Base-by-base conservation (phyloP, 64 coral and sea anemone genomes). In the Astreopora myriophthalma region DNA sequence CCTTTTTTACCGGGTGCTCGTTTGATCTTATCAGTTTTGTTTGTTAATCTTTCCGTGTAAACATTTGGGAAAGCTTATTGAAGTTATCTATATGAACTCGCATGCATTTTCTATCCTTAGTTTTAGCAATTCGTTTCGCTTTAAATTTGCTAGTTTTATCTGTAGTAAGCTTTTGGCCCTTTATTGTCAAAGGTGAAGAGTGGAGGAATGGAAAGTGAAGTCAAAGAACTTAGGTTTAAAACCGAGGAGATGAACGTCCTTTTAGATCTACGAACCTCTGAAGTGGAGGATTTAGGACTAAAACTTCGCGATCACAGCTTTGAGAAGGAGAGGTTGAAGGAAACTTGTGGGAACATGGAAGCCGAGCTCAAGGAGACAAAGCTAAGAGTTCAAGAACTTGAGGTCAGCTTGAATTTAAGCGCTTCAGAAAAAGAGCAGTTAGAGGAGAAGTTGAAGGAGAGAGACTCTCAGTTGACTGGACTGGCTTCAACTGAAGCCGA, bases 401-500 rank as follows among this genome's bases (percentile, higher is more conserved):
- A 96, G 40, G 95, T 89, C 31, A 61, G 75, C 31, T 83, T 96
- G 58, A 93, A 82, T 9, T 81, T 93, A 30, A 74, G 48, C 17
- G 71, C 25, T 4, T 87, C 86, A n/a, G 91, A 93, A 74, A 96
- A 94, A 20, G 79, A 82, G 17, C 87, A 91, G 4, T 76, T 96
- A 5, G 40, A 94, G 17, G 95, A 94, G 71, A 93, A 89, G 28
- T 84, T 96, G 39, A 71, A 74, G 31, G 92, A 93, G 17, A 66
- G 88, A 71, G 73, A 85, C 16, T 71, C 70, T 5, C 60, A 89
- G 48, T 69, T 93, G 20, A 86, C 33, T 87, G 95, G 88, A 42
- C 64, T 96, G 64, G 95, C 95, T 20, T 93, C 95, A 36, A 89
- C 95, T 1, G 87, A 96, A 57, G 44, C 71, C 0, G 95, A 96